phyloP scores from a whole-genome alignment of 2,113 vertebrate species.

The Laterallus jamaicensis region DNA sequence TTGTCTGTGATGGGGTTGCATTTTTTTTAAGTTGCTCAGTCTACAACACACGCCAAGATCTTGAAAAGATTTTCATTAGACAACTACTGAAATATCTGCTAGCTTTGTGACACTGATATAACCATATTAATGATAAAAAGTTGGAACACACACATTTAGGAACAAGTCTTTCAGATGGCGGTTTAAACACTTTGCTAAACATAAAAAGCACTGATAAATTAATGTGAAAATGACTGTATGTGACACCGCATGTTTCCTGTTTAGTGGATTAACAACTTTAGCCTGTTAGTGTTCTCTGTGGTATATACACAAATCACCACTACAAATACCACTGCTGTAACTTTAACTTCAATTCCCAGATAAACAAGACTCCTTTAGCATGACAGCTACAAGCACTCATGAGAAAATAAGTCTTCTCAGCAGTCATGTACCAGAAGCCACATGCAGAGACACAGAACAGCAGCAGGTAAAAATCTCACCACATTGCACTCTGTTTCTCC shows the following conservation, averaged over 20 bases:
- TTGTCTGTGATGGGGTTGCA: neutral
- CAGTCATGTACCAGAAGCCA: conserved; percentile 12
- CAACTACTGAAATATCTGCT: neutral
- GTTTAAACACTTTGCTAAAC: neutral
- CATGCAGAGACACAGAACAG: neutral
- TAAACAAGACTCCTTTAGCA: conserved; percentile 26
- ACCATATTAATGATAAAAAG: neutral
- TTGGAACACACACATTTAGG: neutral
- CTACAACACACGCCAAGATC: neutral
- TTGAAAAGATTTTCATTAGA: neutral
- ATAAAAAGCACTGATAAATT: neutral
- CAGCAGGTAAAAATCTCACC: neutral
- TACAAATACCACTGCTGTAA: neutral
- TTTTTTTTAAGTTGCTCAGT: neutral
- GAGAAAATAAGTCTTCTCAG: neutral
- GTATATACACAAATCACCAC: neutral
- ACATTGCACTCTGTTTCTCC: neutral
- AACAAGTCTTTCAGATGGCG: neutral
- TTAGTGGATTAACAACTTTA: conserved; percentile 20
- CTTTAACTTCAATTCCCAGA: neutral
- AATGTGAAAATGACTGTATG: neutral
- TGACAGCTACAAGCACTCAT: neutral
- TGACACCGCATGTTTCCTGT: neutral
- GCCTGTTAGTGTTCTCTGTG: neutral
- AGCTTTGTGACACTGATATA: neutral